Base-by-base conservation (phyloP, 2,888 invertebrate genomes). In the Synergus umbraculus region DNA sequence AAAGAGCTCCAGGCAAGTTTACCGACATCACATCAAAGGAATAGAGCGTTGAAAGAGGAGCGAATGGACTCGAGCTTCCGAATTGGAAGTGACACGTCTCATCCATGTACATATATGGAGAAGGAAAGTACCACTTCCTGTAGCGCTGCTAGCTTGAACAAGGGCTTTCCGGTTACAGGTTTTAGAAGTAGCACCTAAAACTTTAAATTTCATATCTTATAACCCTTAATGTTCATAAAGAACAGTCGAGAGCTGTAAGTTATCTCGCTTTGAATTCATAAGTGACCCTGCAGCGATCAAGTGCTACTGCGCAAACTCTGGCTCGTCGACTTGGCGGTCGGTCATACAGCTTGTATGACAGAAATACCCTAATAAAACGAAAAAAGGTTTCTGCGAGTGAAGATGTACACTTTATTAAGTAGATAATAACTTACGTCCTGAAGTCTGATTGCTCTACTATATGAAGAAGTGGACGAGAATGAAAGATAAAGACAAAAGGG, bases 201-300 rank as follows among this genome's bases (percentile, higher is more conserved):
- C 76, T 79, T 81, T 76, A 81, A 81, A 81, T 76, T 66, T 76
- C 77, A 76, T 78, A 78, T 79, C 78, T 78, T 15, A 46, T 66
- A 67, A 44, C 65, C 78, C 78, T 65, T 79, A 79, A 81, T 79
- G 76, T 67, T 81, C 76, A 69, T 67, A 78, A 80, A 80, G 76
- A 78, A 73, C 67, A 78, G 78, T 43, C 44, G 73, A 76, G 80
- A 80, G 78, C 76, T 54, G 80, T 80, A 78, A 80, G 80, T 80
- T 78, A 80, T 73, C 69, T 64, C 78, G 76, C 78, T 78, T 80
- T 80, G 78, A 80, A 80, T 80, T 80, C 80, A 80, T 78, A 78
- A 80, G 67, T 78, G 80, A 80, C 76, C 37, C 78, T 41, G 60
- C 63, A 78, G 58, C 77, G 58, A 65, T 65, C 60, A 78, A 54